These are phyloP conservation scores for Eurosta solidaginis DNA, from an alignment of 1,140 invertebrate genomes.

Conservation along the genomic window DNA sequence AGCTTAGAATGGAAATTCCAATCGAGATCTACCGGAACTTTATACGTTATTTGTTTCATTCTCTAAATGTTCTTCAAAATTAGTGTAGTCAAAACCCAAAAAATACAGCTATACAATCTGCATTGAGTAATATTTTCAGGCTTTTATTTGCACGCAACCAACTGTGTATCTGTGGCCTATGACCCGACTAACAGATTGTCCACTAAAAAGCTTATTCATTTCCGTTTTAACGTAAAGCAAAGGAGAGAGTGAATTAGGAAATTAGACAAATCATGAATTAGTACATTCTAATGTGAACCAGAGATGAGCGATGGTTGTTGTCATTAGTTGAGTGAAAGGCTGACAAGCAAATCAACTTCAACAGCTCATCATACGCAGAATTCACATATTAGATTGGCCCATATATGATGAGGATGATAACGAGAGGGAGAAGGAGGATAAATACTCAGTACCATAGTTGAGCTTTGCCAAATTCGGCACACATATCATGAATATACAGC, in stretches of 20 bases:
- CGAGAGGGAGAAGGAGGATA: no score
- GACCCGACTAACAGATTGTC: neutral
- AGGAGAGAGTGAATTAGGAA: neutral
- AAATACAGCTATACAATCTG: neutral
- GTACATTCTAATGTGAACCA: neutral
- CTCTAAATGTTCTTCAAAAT: no score
- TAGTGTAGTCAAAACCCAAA: no score
- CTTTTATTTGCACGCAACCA: neutral
- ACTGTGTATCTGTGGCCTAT: neutral
- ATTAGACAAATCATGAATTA: neutral
- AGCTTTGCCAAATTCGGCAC: neutral
- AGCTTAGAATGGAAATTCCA: no score
- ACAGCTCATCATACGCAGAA: neutral
- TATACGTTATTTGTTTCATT: no score
- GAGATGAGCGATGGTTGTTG: neutral
- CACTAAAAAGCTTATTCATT: neutral
- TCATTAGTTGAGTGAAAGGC: neutral
- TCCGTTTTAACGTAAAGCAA: neutral
- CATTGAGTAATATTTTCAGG: neutral
- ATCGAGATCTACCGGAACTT: no score
- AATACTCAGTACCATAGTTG: neutral
- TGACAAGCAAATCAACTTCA: neutral
- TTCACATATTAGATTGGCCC: neutral
- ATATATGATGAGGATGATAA: no score
- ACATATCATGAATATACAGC: neutral